Evolutionary conservation across 2,113 vertebrate species (phyloP).

Genomic region (Scolopax mira): DNA sequence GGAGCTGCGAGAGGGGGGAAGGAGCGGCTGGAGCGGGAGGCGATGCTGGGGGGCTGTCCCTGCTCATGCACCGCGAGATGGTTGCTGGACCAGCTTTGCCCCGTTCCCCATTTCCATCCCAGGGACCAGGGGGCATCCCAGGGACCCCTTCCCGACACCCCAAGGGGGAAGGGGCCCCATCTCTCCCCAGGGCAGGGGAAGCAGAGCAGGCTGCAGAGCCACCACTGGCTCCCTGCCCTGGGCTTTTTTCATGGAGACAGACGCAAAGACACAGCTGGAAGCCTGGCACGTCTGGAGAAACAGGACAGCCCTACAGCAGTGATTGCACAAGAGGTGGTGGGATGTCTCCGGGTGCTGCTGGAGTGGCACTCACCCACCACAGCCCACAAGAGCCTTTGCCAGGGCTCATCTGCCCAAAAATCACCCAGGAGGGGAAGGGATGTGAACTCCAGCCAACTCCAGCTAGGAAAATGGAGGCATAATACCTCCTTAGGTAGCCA

Average conservation of each 20-base stretch:
- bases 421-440: not conserved
- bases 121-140: not conserved
- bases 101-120: not conserved
- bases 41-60: accelerated
- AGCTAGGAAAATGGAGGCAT: not conserved
- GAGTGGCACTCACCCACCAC: not conserved
- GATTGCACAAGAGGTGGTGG: not conserved
- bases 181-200: not conserved
- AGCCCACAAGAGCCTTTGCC: not conserved
- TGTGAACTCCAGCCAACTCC: not conserved
- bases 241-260: not conserved
- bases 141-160: not conserved
- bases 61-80: accelerated
- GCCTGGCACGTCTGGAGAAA: not conserved
- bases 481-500: not conserved
- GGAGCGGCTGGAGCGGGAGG: not conserved
- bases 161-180: not conserved
- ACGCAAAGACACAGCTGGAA: conserved; percentile 30
- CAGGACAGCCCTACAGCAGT: not conserved
- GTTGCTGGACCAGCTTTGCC: not conserved
- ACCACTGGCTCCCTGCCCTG: not conserved
- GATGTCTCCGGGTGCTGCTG: accelerated
- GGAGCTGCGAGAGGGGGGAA: not conserved
- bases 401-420: not conserved
- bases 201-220: not conserved